These are phyloP conservation scores for Ophthalmolycus amberensis DNA, from an alignment of 2,113 vertebrate species.

Conservation along the genomic window DNA sequence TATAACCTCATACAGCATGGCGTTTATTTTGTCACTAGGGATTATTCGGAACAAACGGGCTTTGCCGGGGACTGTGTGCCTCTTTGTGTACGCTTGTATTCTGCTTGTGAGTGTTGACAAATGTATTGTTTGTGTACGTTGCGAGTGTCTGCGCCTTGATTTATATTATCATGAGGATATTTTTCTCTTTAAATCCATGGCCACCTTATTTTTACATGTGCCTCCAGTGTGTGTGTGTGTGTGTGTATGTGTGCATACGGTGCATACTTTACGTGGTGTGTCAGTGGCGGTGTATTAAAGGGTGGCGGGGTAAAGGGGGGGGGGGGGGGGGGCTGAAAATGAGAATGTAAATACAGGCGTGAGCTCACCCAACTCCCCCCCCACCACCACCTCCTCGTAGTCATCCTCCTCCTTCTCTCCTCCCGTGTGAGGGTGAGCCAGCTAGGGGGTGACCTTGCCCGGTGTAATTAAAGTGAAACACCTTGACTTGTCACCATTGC, in stretches of 20 bases:
- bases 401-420: slow-evolving; percentile 58
- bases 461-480: slow-evolving; percentile 89
- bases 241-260: slow-evolving; percentile 8
- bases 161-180: slow-evolving; percentile 43
- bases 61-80: slow-evolving; percentile 47
- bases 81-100: slow-evolving; percentile 37
- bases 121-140: slow-evolving; percentile 44
- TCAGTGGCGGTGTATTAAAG: slow-evolving; percentile 60
- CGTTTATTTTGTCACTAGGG: slow-evolving; percentile 82
- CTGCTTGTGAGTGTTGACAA: slow-evolving; percentile 46
- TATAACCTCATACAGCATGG: slow-evolving; percentile 69
- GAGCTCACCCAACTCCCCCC: slow-evolving; percentile 38
- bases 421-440: slow-evolving; percentile 72
- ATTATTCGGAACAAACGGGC: slow-evolving; percentile 79
- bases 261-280: slow-evolving; percentile 28
- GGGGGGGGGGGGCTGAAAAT: slow-evolving; percentile 48
- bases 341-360: slow-evolving; percentile 76
- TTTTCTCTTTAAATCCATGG: slow-evolving; percentile 49
- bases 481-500: slow-evolving; percentile 88
- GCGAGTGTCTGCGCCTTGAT: slow-evolving; percentile 5
- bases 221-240: not conserved
- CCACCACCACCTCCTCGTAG: slow-evolving; percentile 38
- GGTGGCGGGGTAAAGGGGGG: not conserved
- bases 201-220: slow-evolving; percentile 13
- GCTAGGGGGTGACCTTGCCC: slow-evolving; percentile 86